Evolutionary conservation across 2,888 invertebrate species (phyloP).

Genomic region (Halictus quadricinctus): DNA sequence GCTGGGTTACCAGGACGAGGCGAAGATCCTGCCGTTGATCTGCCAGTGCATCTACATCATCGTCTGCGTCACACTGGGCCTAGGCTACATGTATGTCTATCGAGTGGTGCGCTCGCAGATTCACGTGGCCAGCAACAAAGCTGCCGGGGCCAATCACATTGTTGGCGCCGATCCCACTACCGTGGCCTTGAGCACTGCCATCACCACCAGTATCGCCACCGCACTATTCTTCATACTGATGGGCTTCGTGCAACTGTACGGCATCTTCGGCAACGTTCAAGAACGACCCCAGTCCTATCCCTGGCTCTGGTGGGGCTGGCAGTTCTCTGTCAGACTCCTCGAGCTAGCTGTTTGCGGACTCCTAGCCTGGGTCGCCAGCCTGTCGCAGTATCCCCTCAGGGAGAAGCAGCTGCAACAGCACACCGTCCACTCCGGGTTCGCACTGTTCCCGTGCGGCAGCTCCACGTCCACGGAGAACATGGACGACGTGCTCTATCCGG

Average conservation of each 20-base stretch:
- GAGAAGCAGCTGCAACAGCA: slow-evolving; percentile 85
- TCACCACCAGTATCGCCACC: slow-evolving; percentile 94
- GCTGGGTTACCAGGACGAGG: slow-evolving; percentile 78
- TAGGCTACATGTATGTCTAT: slow-evolving; percentile 93
- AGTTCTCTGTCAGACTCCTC: slow-evolving; percentile 91
- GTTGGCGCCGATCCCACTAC: slow-evolving; percentile 85
- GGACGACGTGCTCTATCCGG: slow-evolving; percentile 92
- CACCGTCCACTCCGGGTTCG: slow-evolving; percentile 86
- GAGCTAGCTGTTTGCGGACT: slow-evolving; percentile 94
- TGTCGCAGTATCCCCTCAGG: slow-evolving; percentile 85
- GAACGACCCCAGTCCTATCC: slow-evolving; percentile 82
- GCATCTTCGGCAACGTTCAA: slow-evolving; percentile 86
- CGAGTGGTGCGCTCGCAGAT: slow-evolving; percentile 91
- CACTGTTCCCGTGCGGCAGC: slow-evolving; percentile 91
- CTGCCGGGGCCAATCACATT: slow-evolving; percentile 85
- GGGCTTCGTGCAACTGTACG: slow-evolving; percentile 93
- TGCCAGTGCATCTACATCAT: slow-evolving; percentile 94
- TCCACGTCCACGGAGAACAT: slow-evolving; percentile 91
- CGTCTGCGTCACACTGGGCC: slow-evolving; percentile 91
- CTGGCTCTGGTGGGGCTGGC: slow-evolving; percentile 97
- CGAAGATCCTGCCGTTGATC: slow-evolving; percentile 88
- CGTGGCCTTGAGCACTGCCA: slow-evolving; percentile 89
- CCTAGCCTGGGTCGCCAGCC: slow-evolving; percentile 93
- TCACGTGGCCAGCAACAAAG: slow-evolving; percentile 82
- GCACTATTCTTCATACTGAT: slow-evolving; percentile 92